Percentiles rank a stretch among this genome's conserved stretches.
phyloP scores from a whole-genome alignment of 2,888 invertebrate genomes.

The Dasypogon diadema region DNA sequence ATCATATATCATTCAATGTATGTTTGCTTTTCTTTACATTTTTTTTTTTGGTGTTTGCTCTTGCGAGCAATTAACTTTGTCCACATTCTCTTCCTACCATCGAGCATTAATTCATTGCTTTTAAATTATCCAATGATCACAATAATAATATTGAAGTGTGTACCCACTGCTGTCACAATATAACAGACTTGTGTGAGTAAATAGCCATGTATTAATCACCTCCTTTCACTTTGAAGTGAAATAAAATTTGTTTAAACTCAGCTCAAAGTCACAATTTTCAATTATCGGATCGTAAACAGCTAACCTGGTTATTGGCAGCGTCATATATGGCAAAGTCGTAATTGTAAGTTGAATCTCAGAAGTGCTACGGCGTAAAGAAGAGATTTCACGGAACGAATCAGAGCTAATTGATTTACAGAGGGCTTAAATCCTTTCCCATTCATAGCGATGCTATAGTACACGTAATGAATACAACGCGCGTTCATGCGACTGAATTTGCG shows the following conservation, averaged over 20 bases:
- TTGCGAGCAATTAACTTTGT: too few species aligned
- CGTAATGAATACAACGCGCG: constrained; percentile 26
- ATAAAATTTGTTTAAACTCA: neutral
- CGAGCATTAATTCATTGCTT: neutral
- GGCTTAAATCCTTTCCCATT: constrained; percentile 42
- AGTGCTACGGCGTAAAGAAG: constrained; percentile 2
- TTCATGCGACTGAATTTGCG: neutral
- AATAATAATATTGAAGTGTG: neutral
- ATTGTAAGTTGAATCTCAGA: neutral
- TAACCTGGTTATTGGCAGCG: constrained; percentile 20
- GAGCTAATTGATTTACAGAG: constrained; percentile 35
- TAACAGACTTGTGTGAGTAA: neutral
- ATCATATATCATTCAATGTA: too few species aligned
- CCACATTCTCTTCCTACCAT: too few species aligned
- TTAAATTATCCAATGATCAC: neutral
- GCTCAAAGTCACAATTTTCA: constrained; percentile 35
- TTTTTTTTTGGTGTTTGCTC: too few species aligned
- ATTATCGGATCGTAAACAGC: constrained; percentile 35
- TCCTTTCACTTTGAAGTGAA: neutral
- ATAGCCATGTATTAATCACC: neutral
- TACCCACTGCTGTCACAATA: neutral
- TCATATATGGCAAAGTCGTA: neutral
- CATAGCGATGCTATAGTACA: constrained; percentile 10
- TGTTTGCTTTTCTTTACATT: too few species aligned
- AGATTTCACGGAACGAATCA: constrained; percentile 37